Base-by-base conservation (phyloP, 2,888 invertebrate species). In the Vanessa cardui region DNA sequence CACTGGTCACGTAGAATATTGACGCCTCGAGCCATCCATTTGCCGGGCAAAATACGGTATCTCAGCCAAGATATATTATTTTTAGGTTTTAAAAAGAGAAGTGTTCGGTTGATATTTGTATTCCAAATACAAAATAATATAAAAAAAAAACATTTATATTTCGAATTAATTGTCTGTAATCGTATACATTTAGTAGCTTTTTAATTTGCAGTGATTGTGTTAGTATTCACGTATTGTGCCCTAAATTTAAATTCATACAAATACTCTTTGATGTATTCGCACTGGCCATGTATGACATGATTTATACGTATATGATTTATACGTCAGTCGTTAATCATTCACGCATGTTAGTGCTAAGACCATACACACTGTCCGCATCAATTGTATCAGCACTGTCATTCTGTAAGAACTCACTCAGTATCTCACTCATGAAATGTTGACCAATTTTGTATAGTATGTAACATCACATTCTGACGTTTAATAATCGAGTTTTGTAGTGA, bases 1-100 rank as follows among this genome's bases (percentile, higher is more conserved):
- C 83, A 83, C 87, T 86, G 89, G 91, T 91, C 92, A 92, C 91
- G 92, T 92, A 92, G 89, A 89, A 92, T 92, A 92, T 92, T 90
- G 92, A 92, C 90, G 90, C 90, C 89, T 87, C 85, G 73, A 85
- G 89, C 90, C 79, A 88, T 86, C 84, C 85, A 85, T 83, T 86
- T 83, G 77, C 80, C 71, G 76, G 82, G 82, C 86, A 87, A 87
- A 87, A 87, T 87, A 87, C 86, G 81, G 77, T 77, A 74, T 81
- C 80, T 74, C 77, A 79, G 74, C 79, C 76, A 79, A 80, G 77
- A 78, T 62, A 82, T 82, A 83, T 84, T 86, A 86, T 86, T 85
- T 80, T 84, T 77, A 76, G 76, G 74, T 77, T 77, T 78, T 76
- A 62, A 60, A 56, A 62, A 54, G 60, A 54, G 52, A 60, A 65